Conservation (phyloP, 2,888 invertebrate genomes). For the Pimpla rufipes region DNA sequence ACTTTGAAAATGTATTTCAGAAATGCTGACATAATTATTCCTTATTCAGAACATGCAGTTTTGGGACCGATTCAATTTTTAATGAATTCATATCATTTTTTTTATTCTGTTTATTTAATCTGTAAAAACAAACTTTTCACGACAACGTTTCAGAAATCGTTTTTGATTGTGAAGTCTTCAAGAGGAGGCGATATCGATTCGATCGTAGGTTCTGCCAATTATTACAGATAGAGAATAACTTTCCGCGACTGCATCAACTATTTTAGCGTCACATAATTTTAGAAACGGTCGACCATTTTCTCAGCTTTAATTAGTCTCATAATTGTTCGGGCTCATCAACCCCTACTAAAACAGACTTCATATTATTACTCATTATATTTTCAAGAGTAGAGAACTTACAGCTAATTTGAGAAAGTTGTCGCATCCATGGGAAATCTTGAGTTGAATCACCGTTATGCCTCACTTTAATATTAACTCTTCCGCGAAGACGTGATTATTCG, state of each 20-base stretch:
- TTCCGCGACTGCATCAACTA: not conserved
- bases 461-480: constrained; percentile 14
- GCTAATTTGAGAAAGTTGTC: constrained; percentile 28
- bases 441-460: not conserved
- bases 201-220: not conserved
- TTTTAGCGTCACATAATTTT: constrained; percentile 16
- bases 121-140: no score
- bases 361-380: constrained; percentile 30
- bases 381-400: constrained; percentile 27
- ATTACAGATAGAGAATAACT: not conserved
- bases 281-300: constrained; percentile 23
- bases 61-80: no score
- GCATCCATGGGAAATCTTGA: not conserved
- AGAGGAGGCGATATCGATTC: not conserved
- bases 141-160: no score
- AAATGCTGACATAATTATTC: no score
- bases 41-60: no score
- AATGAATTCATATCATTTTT: no score
- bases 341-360: constrained; percentile 33
- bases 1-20: no score
- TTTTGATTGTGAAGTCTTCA: not conserved
- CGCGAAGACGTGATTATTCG: not conserved
- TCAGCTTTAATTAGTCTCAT: constrained; percentile 25
- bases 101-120: no score
- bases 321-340: constrained; percentile 46